phyloP scores from a whole-genome alignment of 2,113 vertebrate genomes.

The Thamnophis sirtalis region DNA sequence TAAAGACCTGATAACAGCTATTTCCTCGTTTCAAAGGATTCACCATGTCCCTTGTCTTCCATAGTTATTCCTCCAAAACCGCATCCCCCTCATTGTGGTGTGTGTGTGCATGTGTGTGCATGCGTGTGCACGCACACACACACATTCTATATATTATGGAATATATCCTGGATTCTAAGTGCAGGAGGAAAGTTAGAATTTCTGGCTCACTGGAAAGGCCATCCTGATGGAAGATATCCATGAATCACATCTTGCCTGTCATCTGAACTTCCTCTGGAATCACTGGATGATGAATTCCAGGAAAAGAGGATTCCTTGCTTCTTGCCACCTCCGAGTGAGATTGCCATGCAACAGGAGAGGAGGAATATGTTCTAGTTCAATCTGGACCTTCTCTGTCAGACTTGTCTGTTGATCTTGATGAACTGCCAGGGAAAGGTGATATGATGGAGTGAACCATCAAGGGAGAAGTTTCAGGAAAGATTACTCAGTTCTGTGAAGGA shows the following conservation, averaged over 20 bases:
- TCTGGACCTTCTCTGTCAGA: background rate
- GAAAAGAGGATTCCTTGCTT: background rate
- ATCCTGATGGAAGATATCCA: no score
- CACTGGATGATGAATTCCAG: no score
- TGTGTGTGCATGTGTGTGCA: no score
- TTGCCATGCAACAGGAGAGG: background rate
- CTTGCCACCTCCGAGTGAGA: background rate
- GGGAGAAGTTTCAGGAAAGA: background rate
- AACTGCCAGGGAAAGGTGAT: background rate
- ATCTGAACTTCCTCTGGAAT: no score
- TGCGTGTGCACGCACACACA: no score
- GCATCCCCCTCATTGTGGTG: background rate
- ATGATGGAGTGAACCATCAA: background rate
- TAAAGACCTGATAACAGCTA: background rate
- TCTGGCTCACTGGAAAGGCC: no score
- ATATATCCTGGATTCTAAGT: no score
- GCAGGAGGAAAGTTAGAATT: no score
- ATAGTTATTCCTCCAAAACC: background rate
- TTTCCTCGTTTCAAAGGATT: background rate
- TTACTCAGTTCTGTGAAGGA: background rate
- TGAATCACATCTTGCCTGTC: no score
- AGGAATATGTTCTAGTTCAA: background rate
- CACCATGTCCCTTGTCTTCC: background rate
- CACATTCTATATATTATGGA: no score
- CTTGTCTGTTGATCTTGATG: background rate